Conservation (phyloP, 2,797 vertebrate genomes). For the Lacerta bilineata region DNA sequence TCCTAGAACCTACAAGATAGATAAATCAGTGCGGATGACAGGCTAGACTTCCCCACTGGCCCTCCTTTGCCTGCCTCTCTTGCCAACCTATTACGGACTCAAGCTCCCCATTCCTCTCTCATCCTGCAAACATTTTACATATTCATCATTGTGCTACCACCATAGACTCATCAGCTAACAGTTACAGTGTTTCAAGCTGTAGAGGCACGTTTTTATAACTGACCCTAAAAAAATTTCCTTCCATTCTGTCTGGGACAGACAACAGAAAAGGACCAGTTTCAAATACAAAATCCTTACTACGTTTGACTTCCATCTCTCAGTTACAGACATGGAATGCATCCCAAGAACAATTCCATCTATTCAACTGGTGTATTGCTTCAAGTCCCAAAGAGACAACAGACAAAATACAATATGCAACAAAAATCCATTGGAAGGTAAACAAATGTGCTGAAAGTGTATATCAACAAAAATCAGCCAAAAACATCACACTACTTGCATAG, state of each 20-base stretch:
- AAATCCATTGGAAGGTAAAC: no score
- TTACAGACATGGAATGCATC: not conserved
- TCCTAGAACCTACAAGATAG: constrained; percentile 13
- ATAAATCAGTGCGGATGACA: not conserved
- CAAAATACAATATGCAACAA: no score
- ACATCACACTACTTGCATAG: no score
- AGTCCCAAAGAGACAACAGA: no score
- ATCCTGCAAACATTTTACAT: not conserved
- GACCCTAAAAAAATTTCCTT: not conserved
- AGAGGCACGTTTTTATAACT: not conserved
- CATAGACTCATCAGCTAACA: not conserved
- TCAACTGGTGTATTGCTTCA: no score
- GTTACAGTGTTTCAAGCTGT: not conserved
- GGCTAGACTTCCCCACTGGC: not conserved
- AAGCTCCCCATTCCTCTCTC: not conserved
- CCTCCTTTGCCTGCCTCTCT: not conserved
- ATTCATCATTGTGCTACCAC: not conserved
- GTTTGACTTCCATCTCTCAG: not conserved
- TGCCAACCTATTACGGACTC: no score
- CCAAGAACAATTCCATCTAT: no score
- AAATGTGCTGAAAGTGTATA: no score
- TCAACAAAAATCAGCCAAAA: no score
- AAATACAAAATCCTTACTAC: not conserved
- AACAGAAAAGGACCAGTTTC: not conserved
- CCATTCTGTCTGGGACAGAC: not conserved